Evolutionary conservation across 2,888 invertebrate species (phyloP).

Genomic region (Noctua janthina): DNA sequence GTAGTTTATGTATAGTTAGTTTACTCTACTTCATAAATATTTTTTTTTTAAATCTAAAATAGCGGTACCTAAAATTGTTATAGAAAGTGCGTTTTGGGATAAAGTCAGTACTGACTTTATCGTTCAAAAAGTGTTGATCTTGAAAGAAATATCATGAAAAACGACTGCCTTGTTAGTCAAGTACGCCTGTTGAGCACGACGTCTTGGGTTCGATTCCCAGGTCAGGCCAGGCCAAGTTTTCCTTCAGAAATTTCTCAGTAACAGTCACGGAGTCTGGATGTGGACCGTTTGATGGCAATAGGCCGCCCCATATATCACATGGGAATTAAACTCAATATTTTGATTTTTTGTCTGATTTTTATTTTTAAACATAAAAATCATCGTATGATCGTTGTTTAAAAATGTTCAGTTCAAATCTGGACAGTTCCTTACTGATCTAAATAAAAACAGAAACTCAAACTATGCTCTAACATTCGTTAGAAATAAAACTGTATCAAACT

Average conservation of each 20-base stretch:
- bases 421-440: too few relatives aligned
- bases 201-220: background rate
- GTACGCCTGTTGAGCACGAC: background rate
- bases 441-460: background rate
- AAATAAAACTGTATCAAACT: slow-evolving; percentile 32
- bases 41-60: too few relatives aligned
- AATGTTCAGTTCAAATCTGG: background rate
- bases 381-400: too few relatives aligned
- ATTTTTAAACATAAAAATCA: too few relatives aligned
- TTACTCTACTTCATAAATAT: too few relatives aligned
- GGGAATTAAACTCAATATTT: too few relatives aligned
- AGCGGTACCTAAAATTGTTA: background rate
- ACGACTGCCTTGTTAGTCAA: background rate
- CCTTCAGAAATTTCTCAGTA: background rate
- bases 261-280: background rate
- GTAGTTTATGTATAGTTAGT: too few relatives aligned
- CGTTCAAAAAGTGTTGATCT: background rate
- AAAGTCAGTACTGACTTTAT: background rate
- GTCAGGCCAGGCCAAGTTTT: background rate
- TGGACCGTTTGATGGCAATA: background rate
- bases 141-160: background rate
- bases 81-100: background rate
- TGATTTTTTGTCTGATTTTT: too few relatives aligned
- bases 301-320: too few relatives aligned
- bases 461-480: background rate